Evolutionary conservation across 1,140 invertebrate genomes (phyloP), one percentile per base, ranked within the genome.

Genomic region (Apis cerana): DNA sequence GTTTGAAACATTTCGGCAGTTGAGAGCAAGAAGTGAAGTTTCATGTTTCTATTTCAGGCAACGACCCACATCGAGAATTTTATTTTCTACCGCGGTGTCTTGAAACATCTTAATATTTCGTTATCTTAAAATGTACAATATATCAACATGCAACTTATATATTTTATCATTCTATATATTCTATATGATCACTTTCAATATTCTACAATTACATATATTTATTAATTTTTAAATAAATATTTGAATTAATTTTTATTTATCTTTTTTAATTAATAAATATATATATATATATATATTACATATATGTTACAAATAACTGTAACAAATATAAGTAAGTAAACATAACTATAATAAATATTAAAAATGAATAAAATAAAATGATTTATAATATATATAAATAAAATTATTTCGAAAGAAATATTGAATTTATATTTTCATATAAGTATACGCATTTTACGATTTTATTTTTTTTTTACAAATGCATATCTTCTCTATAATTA

Each of bases 31-130:
- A 67, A 80, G 64, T 61, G 65, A 69, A 83, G 54, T 74, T 64
- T 70, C 67, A 64, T 71, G 67, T 80, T 89, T 87, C 91, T 92
- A 89, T 91, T 90, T 92, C 80, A 86, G 85, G 83, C 88, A 68
- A 82, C 90, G 91, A 90, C 91, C 91, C 90, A 92, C 91, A 92
- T 92, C 62, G 84, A 91, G 88, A 90, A 91, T 90, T 91, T 91
- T 91, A 89, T 91, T 91, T 91, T 86, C 75, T 82, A 77, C 75
- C 71, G 64, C 80, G 72, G 43, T 71, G 77, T 78, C 64, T 59
- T 33, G 62, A 72, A 76, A 27, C 67, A 59, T 76, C 67, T 85
- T 75, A 68, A 88, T 79, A 87, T 70, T 77, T 67, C 48, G 52
- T 69, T 74, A 19, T 15, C 11, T 27, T 48, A 52, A 52, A 76